A percentile compares a stretch with the other conserved stretches of the same genome.
Conservation (phyloP, 2,113 vertebrate species). For the Brachirus orientalis region DNA sequence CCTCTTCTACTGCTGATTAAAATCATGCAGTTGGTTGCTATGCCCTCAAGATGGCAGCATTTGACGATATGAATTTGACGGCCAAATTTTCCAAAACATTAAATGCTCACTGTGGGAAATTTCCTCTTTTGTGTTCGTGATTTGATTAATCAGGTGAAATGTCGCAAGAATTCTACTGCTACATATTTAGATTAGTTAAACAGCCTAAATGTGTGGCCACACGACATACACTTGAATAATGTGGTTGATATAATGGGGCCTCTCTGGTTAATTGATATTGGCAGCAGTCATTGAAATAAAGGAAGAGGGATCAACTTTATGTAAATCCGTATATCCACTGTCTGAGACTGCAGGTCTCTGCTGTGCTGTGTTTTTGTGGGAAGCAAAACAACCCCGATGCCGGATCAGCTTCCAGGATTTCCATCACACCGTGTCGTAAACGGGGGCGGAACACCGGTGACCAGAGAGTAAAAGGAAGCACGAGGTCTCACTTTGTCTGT, state of each 20-base stretch:
- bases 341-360: background rate
- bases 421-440: conserved; percentile 47
- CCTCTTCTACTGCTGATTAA: background rate
- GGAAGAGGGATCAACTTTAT: no score
- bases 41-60: conserved; percentile 63
- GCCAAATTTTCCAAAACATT: background rate
- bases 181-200: no score
- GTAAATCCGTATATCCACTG: background rate
- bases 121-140: background rate
- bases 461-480: background rate
- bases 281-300: no score
- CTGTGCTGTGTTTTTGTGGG: conserved; percentile 18
- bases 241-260: no score
- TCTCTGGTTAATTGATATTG: no score
- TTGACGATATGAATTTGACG: conserved; percentile 16
- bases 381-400: conserved; percentile 75
- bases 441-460: conserved; percentile 54
- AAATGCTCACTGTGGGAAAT: background rate
- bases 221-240: no score
- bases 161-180: background rate
- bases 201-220: no score
- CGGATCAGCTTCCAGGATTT: conserved; percentile 63
- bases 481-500: conserved; percentile 59
- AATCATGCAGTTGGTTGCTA: conserved; percentile 1
- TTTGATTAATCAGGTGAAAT: background rate